Percentiles rank a stretch among this genome's conserved stretches.
These are phyloP conservation scores for Catonia carolina DNA, from an alignment of 2,888 invertebrate genomes.

Conservation along the genomic window DNA sequence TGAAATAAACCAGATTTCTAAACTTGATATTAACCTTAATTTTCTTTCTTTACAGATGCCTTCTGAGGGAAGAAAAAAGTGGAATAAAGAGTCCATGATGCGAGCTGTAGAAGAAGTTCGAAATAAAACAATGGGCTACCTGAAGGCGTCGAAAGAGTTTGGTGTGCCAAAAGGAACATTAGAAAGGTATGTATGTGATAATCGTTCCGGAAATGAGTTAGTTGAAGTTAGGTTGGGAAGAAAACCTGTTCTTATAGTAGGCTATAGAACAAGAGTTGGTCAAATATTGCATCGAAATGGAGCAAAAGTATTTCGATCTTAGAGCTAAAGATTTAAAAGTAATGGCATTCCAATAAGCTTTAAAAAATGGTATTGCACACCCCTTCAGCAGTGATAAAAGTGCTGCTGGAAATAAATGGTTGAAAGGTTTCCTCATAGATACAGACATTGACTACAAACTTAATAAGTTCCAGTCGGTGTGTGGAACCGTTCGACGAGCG, in stretches of 20 bases:
- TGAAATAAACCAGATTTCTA: too few species aligned
- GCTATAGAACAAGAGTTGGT: constrained; percentile 16
- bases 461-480: too few species aligned
- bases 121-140: constrained; percentile 14
- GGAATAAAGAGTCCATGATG: constrained; percentile 10
- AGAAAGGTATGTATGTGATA: constrained; percentile 11
- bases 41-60: constrained; percentile 10
- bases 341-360: constrained; percentile 6
- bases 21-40: too few species aligned
- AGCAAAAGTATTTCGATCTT: constrained; percentile 20
- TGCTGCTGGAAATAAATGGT: constrained; percentile 19
- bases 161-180: constrained; percentile 14
- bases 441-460: too few species aligned
- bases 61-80: constrained; percentile 11
- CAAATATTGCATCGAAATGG: constrained; percentile 15
- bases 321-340: constrained; percentile 12
- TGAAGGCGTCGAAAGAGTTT: constrained; percentile 16
- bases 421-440: constrained; percentile 17
- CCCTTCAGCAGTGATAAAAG: not conserved
- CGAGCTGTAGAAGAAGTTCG: constrained; percentile 17
- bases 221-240: constrained; percentile 9
- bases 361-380: constrained; percentile 7
- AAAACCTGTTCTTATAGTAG: constrained; percentile 6
- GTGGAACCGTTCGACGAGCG: too few species aligned
- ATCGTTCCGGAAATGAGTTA: not conserved